Conservation (phyloP, 2,113 vertebrate genomes). For the Mastomys natalensis region DNA sequence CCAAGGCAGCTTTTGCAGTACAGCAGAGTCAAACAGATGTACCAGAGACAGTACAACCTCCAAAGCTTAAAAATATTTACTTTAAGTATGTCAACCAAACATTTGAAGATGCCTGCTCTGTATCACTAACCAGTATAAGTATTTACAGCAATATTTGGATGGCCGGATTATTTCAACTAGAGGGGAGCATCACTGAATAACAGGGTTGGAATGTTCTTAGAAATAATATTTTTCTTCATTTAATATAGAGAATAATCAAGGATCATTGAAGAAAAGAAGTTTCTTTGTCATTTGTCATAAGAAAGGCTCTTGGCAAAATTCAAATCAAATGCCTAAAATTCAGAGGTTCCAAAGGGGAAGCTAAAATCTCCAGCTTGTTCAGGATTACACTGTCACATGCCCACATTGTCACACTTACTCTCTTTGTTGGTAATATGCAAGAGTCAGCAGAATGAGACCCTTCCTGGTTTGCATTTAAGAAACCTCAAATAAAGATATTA, state of each 20-base stretch:
- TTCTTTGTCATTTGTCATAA: slow-evolving; percentile 42
- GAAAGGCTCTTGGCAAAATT: not conserved
- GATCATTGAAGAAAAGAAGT: not conserved
- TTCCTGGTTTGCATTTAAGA: slow-evolving; percentile 51
- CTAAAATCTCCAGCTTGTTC: not conserved
- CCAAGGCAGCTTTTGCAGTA: not conserved
- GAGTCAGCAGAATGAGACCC: slow-evolving; percentile 55
- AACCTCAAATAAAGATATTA: slow-evolving; percentile 55
- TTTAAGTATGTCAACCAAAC: not conserved
- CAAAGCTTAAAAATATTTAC: not conserved
- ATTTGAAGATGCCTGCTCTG: not conserved
- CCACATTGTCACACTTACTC: not conserved
- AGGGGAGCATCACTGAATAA: not conserved
- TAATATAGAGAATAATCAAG: slow-evolving; percentile 33
- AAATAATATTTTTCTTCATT: not conserved
- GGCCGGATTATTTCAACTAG: not conserved
- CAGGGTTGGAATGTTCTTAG: not conserved
- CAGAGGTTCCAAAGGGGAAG: not conserved
- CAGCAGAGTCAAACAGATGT: not conserved
- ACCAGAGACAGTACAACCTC: not conserved
- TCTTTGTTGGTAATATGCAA: slow-evolving; percentile 57
- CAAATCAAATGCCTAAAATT: slow-evolving; percentile 28
- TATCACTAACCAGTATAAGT: not conserved
- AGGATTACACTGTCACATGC: slow-evolving; percentile 52
- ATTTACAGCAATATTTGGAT: not conserved